Base-by-base conservation (phyloP, 2,797 vertebrate genomes). In the Thamnophis elegans region DNA sequence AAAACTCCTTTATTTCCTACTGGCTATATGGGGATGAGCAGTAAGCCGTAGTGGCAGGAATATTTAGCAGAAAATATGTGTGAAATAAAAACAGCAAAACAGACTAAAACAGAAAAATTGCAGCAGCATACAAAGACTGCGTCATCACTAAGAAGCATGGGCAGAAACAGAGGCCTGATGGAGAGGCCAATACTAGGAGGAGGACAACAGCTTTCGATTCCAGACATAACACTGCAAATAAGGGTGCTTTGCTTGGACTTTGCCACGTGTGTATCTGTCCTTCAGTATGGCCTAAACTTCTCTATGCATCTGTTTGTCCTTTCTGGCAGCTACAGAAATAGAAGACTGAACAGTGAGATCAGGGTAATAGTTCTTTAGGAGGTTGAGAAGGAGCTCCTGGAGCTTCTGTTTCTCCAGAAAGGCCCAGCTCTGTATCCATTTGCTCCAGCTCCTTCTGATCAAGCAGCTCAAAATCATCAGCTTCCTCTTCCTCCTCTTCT, bases 371-470 rank as follows among this genome's bases (percentile, higher is more conserved):
- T 92, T 93, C 93, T 94, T 97, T 96, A 22, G 93, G 94, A 95
- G 93, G 96, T n/a, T 87, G 60, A 53, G 94, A 28, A 53, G 92
- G 86, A 91, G 82, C 60, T 59, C 93, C 90, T 0, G 0, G 95
- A 94, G 94, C 90, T 92, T 93, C 95, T 94, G 95, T 96, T 95
- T 95, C 96, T 94, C 97, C 97, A 90, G 97, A 91, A 0, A 98
- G 96, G 91, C 98, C 98, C 95, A 98, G 97, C 97, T 98, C 99
- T 78, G 98, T 98, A 88, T 98, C 98, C 95, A 98, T 97, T 97
- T 98, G 98, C 96, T 99, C 99, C 98, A 99, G 98, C 98, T 99
- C 99, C 93, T 98, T 99, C 98, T 99, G 99, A 98, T 99, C 99
- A 98, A 99, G 98, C 95, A 99, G 98, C 98, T 99, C 99, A 97